phyloP scores from a whole-genome alignment of 1,140 invertebrate genomes.

The Diabrotica undecimpunctata region DNA sequence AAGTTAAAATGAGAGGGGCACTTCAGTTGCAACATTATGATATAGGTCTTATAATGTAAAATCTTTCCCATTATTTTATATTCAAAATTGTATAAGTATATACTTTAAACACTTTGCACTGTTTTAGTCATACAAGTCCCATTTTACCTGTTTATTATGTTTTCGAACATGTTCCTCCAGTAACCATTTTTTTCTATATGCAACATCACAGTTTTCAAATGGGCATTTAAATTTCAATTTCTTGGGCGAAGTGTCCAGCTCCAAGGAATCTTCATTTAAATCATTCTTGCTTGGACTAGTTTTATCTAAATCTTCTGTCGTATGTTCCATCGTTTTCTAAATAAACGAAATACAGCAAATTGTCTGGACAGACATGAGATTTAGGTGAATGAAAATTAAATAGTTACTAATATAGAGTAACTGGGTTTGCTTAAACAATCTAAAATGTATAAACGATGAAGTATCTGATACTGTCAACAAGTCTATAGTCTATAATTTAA shows the following conservation, averaged over 20 bases:
- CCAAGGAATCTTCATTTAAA: background rate
- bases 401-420: no score
- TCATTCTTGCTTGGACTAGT: background rate
- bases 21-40: background rate
- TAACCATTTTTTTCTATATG: conserved; percentile 50
- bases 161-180: conserved; percentile 47
- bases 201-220: conserved; percentile 44
- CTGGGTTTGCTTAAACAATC: no score
- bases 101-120: no score
- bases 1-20: no score
- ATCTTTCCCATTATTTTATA: background rate
- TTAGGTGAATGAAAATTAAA: no score
- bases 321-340: background rate
- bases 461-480: no score
- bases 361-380: background rate
- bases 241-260: background rate
- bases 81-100: no score
- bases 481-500: no score
- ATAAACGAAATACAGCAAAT: background rate
- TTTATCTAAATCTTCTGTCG: background rate
- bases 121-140: no score
- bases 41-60: background rate
- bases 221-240: conserved; percentile 35
- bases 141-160: conserved; percentile 51
- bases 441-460: no score